These are phyloP conservation scores for Poecilobothrus nobilitatus DNA, from an alignment of 2,888 invertebrate species.

Conservation along the genomic window DNA sequence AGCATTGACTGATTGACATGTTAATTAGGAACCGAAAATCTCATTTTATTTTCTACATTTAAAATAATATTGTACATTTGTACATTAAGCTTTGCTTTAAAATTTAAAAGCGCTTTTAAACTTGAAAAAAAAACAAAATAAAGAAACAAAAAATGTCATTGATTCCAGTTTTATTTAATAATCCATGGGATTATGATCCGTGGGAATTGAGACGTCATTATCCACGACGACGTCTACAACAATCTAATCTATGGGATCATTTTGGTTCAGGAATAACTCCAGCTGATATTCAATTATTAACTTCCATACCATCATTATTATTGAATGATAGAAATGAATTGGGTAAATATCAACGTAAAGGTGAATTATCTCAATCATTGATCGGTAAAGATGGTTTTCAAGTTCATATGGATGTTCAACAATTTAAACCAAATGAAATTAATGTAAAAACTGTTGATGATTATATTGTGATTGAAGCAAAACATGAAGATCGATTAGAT, in stretches of 20 bases:
- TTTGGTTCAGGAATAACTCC: slow-evolving; percentile 36
- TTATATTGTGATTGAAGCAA: slow-evolving; percentile 57
- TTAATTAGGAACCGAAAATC: too few relatives aligned
- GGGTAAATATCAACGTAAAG: background rate
- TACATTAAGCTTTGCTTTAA: too few relatives aligned
- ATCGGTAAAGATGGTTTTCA: slow-evolving; percentile 60
- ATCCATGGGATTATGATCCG: slow-evolving; percentile 25
- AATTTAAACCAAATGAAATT: slow-evolving; percentile 61
- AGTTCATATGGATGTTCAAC: slow-evolving; percentile 59
- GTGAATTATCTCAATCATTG: slow-evolving; percentile 18
- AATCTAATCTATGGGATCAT: slow-evolving; percentile 28
- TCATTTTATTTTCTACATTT: too few relatives aligned
- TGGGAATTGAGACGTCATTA: slow-evolving; percentile 32
- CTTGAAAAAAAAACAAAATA: too few relatives aligned
- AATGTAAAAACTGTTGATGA: slow-evolving; percentile 59
- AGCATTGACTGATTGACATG: too few relatives aligned
- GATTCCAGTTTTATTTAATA: slow-evolving; percentile 30
- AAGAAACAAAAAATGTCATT: slow-evolving; percentile 29
- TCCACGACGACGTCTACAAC: slow-evolving; percentile 23
- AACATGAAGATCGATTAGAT: slow-evolving; percentile 62
- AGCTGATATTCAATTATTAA: slow-evolving; percentile 34
- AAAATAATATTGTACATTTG: too few relatives aligned
- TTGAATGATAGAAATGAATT: slow-evolving; percentile 19
- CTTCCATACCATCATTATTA: slow-evolving; percentile 25
- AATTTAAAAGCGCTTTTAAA: too few relatives aligned